Evolutionary conservation across 2,113 vertebrate genomes (phyloP), one percentile per base, ranked within the genome.

Genomic region (Hypanus sabinus): DNA sequence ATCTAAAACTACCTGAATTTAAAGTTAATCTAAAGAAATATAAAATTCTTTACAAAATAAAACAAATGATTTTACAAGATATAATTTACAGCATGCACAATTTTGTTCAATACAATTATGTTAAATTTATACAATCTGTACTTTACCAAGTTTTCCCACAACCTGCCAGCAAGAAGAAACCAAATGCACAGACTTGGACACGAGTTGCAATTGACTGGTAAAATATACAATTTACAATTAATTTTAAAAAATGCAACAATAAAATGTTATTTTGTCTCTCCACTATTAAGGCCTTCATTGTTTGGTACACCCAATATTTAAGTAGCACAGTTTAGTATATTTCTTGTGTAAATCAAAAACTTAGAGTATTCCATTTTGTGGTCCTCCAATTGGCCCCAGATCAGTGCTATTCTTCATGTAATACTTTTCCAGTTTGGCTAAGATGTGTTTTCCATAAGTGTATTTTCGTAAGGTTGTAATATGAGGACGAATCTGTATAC

Each of bases 41-140:
- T 97, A 96, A 97, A 96, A 97, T 97, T 96, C 95, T 96, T 98
- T 97, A 73, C 30, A 57, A 98, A 99, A 99, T 99, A 98, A 97
- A 98, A 97, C 95, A 97, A 98, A 97, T 98, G 96, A 98, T 98
- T 99, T 98, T 99, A 98, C 98, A 99, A 98, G 98, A 97, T 99
- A 98, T 98, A 98, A 98, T 98, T 97, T 99, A 99, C 98, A 99
- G 98, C 98, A 98, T 98, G 97, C 98, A 98, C 98, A 98, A 99
- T 97, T 96, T 97, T 97, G 97, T 98, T 97, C 97, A 97, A 98
- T 97, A 98, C 97, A 98, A 97, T 98, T 98, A 98, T 97, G 98
- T 98, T 97, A 98, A 98, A 97, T 98, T 98, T 97, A 99, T 96
- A 96, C 97, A 97, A 97, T 97, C 97, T 97, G 98, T 98, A 98